Percentiles rank a stretch among this genome's conserved stretches.
phyloP scores from a whole-genome alignment of 2,797 vertebrate genomes.

The Tympanoctomys barrerae region DNA sequence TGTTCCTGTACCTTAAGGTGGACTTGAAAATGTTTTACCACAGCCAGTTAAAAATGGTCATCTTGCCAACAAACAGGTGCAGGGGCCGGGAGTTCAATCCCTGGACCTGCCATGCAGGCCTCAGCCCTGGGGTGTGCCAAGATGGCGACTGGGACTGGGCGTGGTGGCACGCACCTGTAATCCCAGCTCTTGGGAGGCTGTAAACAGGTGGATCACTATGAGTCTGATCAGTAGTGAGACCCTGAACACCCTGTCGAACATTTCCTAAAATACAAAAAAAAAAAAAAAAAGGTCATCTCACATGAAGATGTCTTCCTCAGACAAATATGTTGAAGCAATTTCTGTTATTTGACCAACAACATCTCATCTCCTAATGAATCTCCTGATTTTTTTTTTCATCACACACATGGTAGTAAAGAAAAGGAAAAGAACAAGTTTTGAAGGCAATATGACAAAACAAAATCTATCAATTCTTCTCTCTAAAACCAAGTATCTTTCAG shows the following conservation, averaged over 20 bases:
- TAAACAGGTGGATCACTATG: too few relatives aligned
- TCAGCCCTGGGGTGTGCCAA: too few relatives aligned
- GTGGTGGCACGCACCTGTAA: too few relatives aligned
- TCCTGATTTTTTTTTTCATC: not conserved
- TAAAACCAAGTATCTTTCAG: constrained; percentile 13
- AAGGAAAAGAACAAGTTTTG: constrained; percentile 32
- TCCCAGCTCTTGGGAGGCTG: too few relatives aligned
- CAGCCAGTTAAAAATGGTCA: not conserved
- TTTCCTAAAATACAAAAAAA: too few relatives aligned
- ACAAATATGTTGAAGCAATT: constrained; percentile 28
- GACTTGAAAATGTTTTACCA: constrained; percentile 48
- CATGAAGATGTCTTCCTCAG: not conserved
- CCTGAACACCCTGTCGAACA: too few relatives aligned
- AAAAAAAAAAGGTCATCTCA: not conserved
- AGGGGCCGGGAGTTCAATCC: too few relatives aligned
- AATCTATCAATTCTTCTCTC: not conserved
- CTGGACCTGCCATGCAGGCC: too few relatives aligned
- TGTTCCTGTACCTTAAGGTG: not conserved
- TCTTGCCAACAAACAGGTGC: not conserved
- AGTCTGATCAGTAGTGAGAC: too few relatives aligned
- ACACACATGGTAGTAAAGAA: constrained; percentile 21
- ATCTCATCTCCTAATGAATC: not conserved
- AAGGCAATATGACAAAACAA: not conserved
- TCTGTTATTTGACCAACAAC: constrained; percentile 8
- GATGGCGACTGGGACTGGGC: too few relatives aligned